These are phyloP conservation scores for Polyommatus iphigenia DNA, from an alignment of 2,888 invertebrate genomes.

Conservation along the genomic window DNA sequence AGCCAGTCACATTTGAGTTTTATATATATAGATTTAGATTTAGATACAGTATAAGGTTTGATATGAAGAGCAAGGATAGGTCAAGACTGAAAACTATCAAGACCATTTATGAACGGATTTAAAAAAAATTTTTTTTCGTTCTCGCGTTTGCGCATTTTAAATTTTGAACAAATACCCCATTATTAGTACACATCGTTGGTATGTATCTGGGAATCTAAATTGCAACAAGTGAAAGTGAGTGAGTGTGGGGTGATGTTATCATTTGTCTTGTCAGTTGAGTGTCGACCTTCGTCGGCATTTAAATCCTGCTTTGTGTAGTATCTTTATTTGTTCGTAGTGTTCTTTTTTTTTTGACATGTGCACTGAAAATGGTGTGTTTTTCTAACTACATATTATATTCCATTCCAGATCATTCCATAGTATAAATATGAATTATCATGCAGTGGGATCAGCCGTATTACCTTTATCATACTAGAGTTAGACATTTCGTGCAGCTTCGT, in stretches of 20 bases:
- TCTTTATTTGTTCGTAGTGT: constrained; percentile 5
- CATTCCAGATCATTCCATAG: too few relatives aligned
- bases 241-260: constrained; percentile 5
- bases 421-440: too few relatives aligned
- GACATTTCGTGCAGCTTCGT: too few relatives aligned
- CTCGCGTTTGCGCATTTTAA: neutral
- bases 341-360: neutral
- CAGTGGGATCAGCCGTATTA: too few relatives aligned
- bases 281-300: neutral
- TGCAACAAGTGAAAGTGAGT: constrained; percentile 12
- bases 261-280: neutral
- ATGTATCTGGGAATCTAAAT: constrained; percentile 9
- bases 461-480: too few relatives aligned
- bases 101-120: too few relatives aligned
- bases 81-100: too few relatives aligned
- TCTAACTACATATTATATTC: too few relatives aligned
- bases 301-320: neutral
- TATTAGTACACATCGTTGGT: constrained; percentile 4
- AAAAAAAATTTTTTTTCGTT: neutral
- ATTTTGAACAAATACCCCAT: neutral
- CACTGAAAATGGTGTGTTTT: neutral
- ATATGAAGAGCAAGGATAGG: too few relatives aligned
- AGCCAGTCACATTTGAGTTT: too few relatives aligned
- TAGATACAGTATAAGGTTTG: too few relatives aligned
- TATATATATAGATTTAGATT: too few relatives aligned